Conservation (phyloP, 2,888 invertebrate species). For the Rhamnusium bicolor region DNA sequence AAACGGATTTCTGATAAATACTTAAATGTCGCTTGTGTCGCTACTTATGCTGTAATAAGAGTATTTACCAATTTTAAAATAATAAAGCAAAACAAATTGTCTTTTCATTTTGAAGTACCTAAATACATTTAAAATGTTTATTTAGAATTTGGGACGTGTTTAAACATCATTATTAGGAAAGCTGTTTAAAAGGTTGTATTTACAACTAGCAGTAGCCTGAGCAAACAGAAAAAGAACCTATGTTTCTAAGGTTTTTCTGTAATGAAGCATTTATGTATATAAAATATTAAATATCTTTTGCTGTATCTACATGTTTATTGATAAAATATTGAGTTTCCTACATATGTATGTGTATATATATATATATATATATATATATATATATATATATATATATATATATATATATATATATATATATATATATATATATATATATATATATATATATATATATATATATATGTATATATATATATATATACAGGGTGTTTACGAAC, state of each 20-base stretch:
- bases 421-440: too few relatives aligned
- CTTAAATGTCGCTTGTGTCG: background rate
- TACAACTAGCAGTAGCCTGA: slow-evolving; percentile 57
- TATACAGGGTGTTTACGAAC: too few relatives aligned
- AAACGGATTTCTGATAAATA: background rate
- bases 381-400: too few relatives aligned
- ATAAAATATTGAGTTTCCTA: too few relatives aligned
- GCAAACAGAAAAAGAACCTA: slow-evolving; percentile 48
- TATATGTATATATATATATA: too few relatives aligned
- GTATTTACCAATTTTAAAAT: slow-evolving; percentile 25
- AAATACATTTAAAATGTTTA: slow-evolving; percentile 53
- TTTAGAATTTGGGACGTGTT: slow-evolving; percentile 55
- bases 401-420: too few relatives aligned
- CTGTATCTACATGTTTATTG: too few relatives aligned
- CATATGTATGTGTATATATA: too few relatives aligned
- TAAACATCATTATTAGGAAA: slow-evolving; percentile 54
- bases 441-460: too few relatives aligned
- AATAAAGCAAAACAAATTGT: slow-evolving; percentile 45
- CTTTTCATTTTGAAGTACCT: slow-evolving; percentile 39
- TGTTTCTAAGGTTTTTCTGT: slow-evolving; percentile 25
- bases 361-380: too few relatives aligned
- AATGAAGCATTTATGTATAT: background rate
- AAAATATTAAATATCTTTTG: background rate
- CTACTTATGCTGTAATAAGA: slow-evolving; percentile 6
- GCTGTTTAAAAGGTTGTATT: slow-evolving; percentile 53